These are phyloP conservation scores for Microtus richardsoni DNA, from an alignment of 2,113 vertebrate species.

Conservation along the genomic window DNA sequence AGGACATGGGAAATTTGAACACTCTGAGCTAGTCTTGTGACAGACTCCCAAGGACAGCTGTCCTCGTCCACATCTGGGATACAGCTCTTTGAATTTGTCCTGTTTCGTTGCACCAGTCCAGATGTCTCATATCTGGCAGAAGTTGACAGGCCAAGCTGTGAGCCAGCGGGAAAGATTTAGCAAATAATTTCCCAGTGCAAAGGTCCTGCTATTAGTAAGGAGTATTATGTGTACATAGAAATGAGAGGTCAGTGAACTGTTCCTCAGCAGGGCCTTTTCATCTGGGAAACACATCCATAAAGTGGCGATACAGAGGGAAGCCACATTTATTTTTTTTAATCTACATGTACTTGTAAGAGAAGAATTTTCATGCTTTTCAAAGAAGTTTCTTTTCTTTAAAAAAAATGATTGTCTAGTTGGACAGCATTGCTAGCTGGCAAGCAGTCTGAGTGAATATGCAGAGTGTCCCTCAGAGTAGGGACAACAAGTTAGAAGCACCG, in stretches of 20 bases:
- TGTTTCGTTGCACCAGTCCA: constrained; percentile 54
- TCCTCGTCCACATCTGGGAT: constrained; percentile 48
- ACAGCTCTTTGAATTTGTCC: constrained; percentile 28
- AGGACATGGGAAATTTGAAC: constrained; percentile 51
- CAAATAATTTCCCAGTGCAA: constrained; percentile 66
- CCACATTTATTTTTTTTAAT: constrained; percentile 69
- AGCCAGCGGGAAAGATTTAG: constrained; percentile 70
- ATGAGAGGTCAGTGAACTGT: background rate
- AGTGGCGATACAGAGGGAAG: constrained; percentile 54
- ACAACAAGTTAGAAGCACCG: background rate
- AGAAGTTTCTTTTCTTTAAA: constrained; percentile 6
- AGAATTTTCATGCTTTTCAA: constrained; percentile 31
- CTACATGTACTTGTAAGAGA: constrained; percentile 27
- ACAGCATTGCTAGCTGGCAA: background rate
- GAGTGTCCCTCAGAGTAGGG: background rate
- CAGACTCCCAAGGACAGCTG: constrained; percentile 43
- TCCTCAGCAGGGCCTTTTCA: constrained; percentile 49
- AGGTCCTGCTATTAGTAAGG: constrained; percentile 44
- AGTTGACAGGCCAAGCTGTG: constrained; percentile 50
- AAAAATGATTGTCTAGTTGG: background rate
- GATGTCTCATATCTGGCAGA: constrained; percentile 62
- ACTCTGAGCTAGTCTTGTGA: background rate
- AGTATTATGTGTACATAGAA: constrained; percentile 45
- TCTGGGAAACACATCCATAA: constrained; percentile 45
- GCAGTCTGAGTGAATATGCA: background rate